Evolutionary conservation across 2,113 vertebrate species (phyloP), one percentile per base, ranked within the genome.

Genomic region (Odontesthes bonariensis): DNA sequence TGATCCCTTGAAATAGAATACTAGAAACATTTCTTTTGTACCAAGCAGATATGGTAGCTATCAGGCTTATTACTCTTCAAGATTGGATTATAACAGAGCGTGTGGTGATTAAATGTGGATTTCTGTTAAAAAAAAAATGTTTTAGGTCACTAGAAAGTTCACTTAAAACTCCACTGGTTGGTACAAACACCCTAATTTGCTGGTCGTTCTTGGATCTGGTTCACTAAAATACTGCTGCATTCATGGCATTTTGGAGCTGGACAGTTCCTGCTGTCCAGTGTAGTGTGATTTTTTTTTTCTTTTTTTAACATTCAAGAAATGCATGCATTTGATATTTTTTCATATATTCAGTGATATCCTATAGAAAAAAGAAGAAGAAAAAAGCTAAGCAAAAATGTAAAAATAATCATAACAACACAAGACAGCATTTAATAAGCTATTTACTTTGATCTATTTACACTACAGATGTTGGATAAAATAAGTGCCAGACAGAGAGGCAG

Each of bases 181-280:
- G 46, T 23, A 51, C 46, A 51, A 46, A 17, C 42, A 51, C 52
- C 35, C 77, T 55, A 32, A 66, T 66, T 38, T 54, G 44, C 49
- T 61, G 55, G 42, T 7, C 20, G 1, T 54, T 77, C 47, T 68
- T 3, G 22, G 51, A 67, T 63, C 51, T 53, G 42, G 62, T 16
- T 67, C 56, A 27, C 63, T 77, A 27, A 78, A 81, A 84, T 83
- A 81, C 54, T 82, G 79, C 51, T 87, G 61, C 81, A 84, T 78
- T 89, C 79, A 89, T 88, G 86, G 80, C 76, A 65, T 84, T 69
- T 68, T 61, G 53, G 62, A 81, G 52, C 32, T 74, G 65, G 23
- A 12, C 70, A 84, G 60, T 69, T 85, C 65, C 64, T 59, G 70
- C 73, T 75, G 60, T 85, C 75, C 77, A 86, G 69, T 69, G n/a